Percentiles rank a stretch among this genome's conserved stretches.
These are phyloP conservation scores for Polypterus bichir DNA, from an alignment of 2,113 vertebrate genomes.

Conservation along the genomic window DNA sequence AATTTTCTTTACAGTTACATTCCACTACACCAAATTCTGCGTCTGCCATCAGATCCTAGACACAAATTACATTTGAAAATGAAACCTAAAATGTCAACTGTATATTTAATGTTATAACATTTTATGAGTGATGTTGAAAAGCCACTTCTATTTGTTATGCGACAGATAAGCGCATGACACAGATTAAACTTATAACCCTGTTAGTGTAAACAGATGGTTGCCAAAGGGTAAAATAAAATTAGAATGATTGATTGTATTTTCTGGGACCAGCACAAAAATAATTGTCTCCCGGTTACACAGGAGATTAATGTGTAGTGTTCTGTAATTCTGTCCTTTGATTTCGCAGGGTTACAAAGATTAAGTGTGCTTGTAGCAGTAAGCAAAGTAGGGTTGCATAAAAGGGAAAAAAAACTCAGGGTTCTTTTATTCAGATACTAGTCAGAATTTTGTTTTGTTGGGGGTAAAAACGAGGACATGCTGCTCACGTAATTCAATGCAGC, in stretches of 20 bases:
- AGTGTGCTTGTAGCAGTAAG: constrained; percentile 28
- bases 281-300: constrained; percentile 31
- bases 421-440: too few relatives aligned
- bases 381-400: constrained; percentile 25
- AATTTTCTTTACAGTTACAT: too few relatives aligned
- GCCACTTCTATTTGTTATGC: constrained; percentile 3
- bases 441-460: too few relatives aligned
- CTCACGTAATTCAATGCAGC: too few relatives aligned
- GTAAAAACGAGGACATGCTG: too few relatives aligned
- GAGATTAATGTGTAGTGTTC: constrained; percentile 40
- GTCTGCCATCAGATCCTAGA: too few relatives aligned
- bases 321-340: constrained; percentile 48
- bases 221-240: constrained; percentile 43
- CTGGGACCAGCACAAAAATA: constrained; percentile 38
- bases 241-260: constrained; percentile 43
- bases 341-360: constrained; percentile 44
- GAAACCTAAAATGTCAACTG: constrained; percentile 18
- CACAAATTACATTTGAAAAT: too few relatives aligned
- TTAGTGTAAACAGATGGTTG: constrained; percentile 39
- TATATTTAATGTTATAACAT: constrained; percentile 35
- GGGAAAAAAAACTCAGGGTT: constrained; percentile 16
- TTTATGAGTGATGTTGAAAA: constrained; percentile 20
- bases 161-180: constrained; percentile 30
- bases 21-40: too few relatives aligned
- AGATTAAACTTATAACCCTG: constrained; percentile 32